These are phyloP conservation scores for Coregonus clupeaformis DNA, from an alignment of 2,113 vertebrate genomes.

Conservation along the genomic window DNA sequence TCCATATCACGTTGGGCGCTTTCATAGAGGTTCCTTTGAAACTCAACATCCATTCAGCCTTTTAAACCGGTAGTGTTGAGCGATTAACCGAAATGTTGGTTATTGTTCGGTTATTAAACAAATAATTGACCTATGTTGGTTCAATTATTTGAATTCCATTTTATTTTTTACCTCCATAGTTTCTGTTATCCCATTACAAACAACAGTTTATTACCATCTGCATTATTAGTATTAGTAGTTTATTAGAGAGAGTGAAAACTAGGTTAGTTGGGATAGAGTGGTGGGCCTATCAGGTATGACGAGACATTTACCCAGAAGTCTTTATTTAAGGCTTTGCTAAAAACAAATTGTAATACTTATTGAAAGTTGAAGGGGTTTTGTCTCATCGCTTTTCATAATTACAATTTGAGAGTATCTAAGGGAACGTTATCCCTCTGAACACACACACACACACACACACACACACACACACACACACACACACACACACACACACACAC, in stretches of 20 bases:
- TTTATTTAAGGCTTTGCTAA: not conserved
- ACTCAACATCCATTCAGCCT: slow-evolving; percentile 24
- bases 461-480: too few species aligned
- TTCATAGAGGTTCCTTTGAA: slow-evolving; percentile 30
- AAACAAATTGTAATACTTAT: not conserved
- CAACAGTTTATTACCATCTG: slow-evolving; percentile 21
- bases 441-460: not conserved
- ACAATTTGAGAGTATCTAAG: not conserved
- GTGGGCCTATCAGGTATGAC: too few species aligned
- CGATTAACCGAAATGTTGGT: too few species aligned
- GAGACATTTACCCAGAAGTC: not conserved
- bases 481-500: too few species aligned
- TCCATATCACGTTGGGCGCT: not conserved
- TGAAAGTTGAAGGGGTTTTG: not conserved
- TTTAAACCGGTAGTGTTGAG: not conserved
- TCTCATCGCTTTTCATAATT: not conserved
- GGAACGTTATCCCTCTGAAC: not conserved
- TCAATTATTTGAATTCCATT: too few species aligned
- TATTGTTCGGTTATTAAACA: too few species aligned
- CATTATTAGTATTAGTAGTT: too few species aligned
- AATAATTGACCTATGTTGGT: too few species aligned
- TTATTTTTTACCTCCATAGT: slow-evolving; percentile 8
- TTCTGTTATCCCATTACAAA: slow-evolving; percentile 33
- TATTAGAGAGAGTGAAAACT: not conserved
- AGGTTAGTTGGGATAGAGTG: not conserved